Evolutionary conservation across 2,113 vertebrate species (phyloP), one percentile per base, ranked within the genome.

Genomic region (Etia nguti): DNA sequence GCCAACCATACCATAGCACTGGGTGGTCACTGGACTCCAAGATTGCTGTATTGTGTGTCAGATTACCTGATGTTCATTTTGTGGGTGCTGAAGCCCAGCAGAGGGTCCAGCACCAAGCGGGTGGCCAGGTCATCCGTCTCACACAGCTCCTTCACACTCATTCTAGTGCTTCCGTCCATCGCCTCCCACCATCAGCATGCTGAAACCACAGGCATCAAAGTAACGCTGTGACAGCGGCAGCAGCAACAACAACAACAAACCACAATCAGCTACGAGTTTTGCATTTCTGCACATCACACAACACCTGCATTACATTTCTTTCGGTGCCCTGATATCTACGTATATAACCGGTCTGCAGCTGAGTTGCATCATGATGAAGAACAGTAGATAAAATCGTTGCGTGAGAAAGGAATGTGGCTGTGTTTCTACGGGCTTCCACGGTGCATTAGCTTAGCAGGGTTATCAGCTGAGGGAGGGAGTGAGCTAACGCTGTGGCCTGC

Each of bases 21-120:
- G 24, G 24, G 1, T 50, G 8, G 9, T 12, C n/a, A 20, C 70
- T 75, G 43, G 70, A 75, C 70, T 50, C 43, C 24, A 20, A 50
- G 43, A 31, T 20, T 48, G 43, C 9, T 75, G 70, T 48, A 75
- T 50, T 75, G 54, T 85, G 20, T 55, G 16, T 79, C 65, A 15
- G n/a, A 11, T 90, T 94, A 99, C 99, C 98, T 99, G 96, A 99
- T 98, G 95, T 99, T 99, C 99, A 99, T 99, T 96, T 99, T 99
- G 94, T 99, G 99, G 89, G 98, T 99, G 93, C 98, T 99, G 97
- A 99, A 99, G 92, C 98, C 98, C 97, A 99, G 95, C 93, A 99
- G 97, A 46, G 99, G 98, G 94, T 99, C 99, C 96, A 99, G 97
- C 96, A 99, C 98, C 97, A 99, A 96, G 92, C 99, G 97, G 91